Conservation (phyloP, 2,797 vertebrate genomes). For the Fringilla coelebs region DNA sequence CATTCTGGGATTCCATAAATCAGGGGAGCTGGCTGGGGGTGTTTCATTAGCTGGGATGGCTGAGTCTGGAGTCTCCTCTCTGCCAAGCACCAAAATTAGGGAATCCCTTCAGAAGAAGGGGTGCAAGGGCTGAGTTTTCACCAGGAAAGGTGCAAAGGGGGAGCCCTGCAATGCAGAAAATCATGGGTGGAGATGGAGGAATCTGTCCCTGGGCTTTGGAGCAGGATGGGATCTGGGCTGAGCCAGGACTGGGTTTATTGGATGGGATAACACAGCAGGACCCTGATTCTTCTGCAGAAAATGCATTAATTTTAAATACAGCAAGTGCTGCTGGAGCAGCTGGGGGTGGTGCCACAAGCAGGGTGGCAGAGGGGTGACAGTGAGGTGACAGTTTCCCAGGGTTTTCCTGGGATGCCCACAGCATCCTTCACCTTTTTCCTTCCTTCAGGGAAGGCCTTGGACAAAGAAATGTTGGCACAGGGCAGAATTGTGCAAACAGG, state of each 20-base stretch:
- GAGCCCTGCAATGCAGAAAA: not conserved
- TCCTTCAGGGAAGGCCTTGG: not conserved
- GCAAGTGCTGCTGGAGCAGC: not conserved
- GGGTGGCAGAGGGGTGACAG: no score
- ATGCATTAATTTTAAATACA: not conserved
- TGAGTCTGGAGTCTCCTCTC: not conserved
- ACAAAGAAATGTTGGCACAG: not conserved
- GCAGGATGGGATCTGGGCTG: not conserved
- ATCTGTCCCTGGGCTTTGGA: not conserved
- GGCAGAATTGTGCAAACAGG: not conserved
- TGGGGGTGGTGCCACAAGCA: not conserved
- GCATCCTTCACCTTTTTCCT: not conserved
- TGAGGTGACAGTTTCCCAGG: not conserved
- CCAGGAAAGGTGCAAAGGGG: not conserved
- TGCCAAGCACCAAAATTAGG: not conserved
- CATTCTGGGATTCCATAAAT: not conserved
- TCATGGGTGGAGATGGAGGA: not conserved
- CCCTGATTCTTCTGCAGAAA: accelerated
- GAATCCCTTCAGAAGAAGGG: not conserved
- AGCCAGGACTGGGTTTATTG: not conserved
- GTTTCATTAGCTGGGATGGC: not conserved
- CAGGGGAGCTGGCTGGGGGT: accelerated
- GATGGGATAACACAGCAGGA: not conserved
- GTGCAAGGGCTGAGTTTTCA: not conserved
- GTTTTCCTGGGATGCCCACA: not conserved